Evolutionary conservation across 2,113 vertebrate genomes (phyloP), one percentile per base, ranked within the genome.

Genomic region (Myotis brandtii): DNA sequence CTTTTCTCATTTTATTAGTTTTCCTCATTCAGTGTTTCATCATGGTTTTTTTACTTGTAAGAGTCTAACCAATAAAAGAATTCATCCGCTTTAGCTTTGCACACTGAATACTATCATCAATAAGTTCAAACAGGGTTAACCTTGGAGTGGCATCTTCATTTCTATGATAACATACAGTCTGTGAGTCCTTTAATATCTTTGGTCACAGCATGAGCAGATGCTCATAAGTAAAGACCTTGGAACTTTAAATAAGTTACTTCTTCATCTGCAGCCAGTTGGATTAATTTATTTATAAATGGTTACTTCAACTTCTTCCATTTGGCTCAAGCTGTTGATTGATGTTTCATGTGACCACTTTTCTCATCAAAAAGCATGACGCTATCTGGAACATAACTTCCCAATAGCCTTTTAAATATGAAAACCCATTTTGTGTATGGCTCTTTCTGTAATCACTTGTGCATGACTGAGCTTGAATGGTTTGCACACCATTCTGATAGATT

Each of bases 141-240:
- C 96, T 97, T 98, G 97, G 76, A 93, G 27, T 94, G 93, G 82
- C 95, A 94, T 80, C 84, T 94, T 96, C 76, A 94, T 97, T 97
- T 97, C 72, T 92, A 20, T 95, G 69, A 59, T 89, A 83, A 93
- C 76, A 73, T 80, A 62, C 3, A 81, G 12, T 80, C 81, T 91
- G 20, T 46, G 32, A 87, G 90, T 90, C 34, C 59, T 85, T 97
- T 94, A 83, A 43, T 95, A 43, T 94, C 75, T 56, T 50, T 96
- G 80, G 40, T 23, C 20, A 92, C 34, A 89, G 32, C 4, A 18
- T 90, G 64, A 94, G 73, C 14, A 77, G 40, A 46, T 12, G 76
- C 16, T 96, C 40, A 95, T 87, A 90, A 72, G 40, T 94, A 95
- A 96, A 90, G 89, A 93, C 97, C 97, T 96, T 98, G 96, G 48